Evolutionary conservation across 2,797 vertebrate genomes (phyloP).

Genomic region (Staurois parvus): DNA sequence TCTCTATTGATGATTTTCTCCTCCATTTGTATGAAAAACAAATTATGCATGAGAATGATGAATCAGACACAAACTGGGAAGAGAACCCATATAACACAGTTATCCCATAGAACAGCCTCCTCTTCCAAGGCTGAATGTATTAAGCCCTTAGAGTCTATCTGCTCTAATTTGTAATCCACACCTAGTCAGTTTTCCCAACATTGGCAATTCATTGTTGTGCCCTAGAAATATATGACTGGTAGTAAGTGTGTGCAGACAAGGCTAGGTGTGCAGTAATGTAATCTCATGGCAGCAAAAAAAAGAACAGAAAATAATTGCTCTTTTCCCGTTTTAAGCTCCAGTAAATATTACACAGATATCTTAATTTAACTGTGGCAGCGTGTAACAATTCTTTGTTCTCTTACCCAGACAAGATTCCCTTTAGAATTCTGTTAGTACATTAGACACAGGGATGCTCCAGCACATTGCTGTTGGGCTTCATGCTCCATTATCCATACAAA

Average conservation of each 20-base stretch:
- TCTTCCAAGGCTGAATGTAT: too few relatives aligned
- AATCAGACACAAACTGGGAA: too few relatives aligned
- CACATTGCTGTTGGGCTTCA: conserved; percentile 27
- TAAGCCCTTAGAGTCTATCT: neutral
- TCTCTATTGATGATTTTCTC: too few relatives aligned
- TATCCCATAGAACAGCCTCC: too few relatives aligned
- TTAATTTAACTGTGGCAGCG: conserved; percentile 5
- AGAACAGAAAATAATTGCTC: neutral
- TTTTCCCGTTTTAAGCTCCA: neutral
- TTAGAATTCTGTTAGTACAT: conserved; percentile 15
- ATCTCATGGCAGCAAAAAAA: neutral
- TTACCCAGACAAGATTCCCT: conserved; percentile 21
- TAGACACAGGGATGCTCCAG: conserved; percentile 4
- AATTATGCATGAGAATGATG: too few relatives aligned
- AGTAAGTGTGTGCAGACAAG: neutral
- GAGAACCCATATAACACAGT: too few relatives aligned
- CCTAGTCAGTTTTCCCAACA: neutral
- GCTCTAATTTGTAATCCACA: neutral
- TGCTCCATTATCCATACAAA: conserved; percentile 46
- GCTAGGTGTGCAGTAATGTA: neutral
- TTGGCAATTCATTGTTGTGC: neutral
- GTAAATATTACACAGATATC: neutral
- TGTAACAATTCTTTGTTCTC: conserved; percentile 14
- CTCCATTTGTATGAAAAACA: too few relatives aligned
- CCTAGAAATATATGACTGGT: neutral